phyloP scores from a whole-genome alignment of 2,797 vertebrate species.

The Cichlasoma orientale region DNA sequence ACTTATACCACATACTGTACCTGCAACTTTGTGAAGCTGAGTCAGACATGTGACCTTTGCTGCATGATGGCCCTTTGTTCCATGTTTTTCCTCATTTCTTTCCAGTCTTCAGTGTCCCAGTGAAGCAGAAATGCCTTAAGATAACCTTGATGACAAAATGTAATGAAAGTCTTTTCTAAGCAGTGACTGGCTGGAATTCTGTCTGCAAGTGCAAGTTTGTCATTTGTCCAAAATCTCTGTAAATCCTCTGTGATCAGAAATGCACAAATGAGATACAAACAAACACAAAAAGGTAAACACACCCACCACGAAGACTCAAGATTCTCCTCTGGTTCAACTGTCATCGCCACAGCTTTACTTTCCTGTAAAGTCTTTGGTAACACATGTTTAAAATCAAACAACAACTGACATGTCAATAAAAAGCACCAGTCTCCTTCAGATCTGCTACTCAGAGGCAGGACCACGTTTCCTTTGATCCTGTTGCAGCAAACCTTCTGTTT shows the following conservation, averaged over 20 bases:
- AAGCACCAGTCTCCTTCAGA: constrained; percentile 52
- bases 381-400: constrained; percentile 43
- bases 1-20: neutral
- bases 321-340: constrained; percentile 18
- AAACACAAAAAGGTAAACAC: neutral
- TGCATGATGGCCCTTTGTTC: constrained; percentile 15
- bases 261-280: neutral
- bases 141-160: neutral
- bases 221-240: constrained; percentile 10
- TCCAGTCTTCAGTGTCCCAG: neutral
- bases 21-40: constrained; percentile 13
- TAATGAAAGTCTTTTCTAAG: neutral
- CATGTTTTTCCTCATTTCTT: neutral
- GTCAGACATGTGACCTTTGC: constrained; percentile 15
- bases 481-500: constrained; percentile 70
- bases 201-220: neutral
- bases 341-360: constrained; percentile 1
- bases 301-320: neutral
- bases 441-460: constrained; percentile 56
- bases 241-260: neutral
- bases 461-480: constrained; percentile 65
- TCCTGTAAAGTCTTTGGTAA: constrained; percentile 39
- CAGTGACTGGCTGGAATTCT: neutral
- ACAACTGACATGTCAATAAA: constrained; percentile 57
- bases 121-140: constrained; percentile 44